Evolutionary conservation across 2,113 vertebrate species (phyloP).

Genomic region (Noctilio leporinus): DNA sequence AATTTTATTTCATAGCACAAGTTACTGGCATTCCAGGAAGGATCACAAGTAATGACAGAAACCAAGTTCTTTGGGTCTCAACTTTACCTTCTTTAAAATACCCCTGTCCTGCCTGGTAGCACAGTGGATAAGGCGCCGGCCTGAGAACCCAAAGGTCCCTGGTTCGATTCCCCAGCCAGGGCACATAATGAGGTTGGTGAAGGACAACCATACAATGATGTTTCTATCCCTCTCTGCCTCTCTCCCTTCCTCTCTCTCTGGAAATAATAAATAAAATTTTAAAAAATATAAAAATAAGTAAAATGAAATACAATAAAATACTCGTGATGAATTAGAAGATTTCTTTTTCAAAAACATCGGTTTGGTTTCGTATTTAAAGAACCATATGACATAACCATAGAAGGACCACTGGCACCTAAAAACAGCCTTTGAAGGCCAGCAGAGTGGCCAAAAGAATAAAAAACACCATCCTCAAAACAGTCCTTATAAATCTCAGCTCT

Average conservation of each 20-base stretch:
- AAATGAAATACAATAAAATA: too few relatives aligned
- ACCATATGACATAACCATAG: background rate
- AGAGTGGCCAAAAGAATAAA: background rate
- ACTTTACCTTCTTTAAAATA: background rate
- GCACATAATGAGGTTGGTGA: too few relatives aligned
- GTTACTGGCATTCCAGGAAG: background rate
- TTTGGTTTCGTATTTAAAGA: background rate
- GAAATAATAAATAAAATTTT: too few relatives aligned
- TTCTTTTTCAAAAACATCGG: background rate
- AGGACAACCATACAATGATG: too few relatives aligned
- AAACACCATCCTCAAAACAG: background rate
- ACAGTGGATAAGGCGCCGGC: too few relatives aligned
- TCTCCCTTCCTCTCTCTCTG: too few relatives aligned
- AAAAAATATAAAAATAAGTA: too few relatives aligned
- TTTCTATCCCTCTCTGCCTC: too few relatives aligned
- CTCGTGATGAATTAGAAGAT: background rate
- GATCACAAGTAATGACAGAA: background rate
- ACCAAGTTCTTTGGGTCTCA: background rate
- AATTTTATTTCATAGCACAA: background rate
- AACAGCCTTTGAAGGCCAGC: background rate
- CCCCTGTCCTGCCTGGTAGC: too few relatives aligned
- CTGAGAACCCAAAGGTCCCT: too few relatives aligned
- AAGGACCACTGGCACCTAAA: background rate
- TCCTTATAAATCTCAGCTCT: background rate
- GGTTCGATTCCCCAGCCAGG: too few relatives aligned